Base-by-base conservation (phyloP, 2,888 invertebrate species). In the Microplitis deprimator region DNA sequence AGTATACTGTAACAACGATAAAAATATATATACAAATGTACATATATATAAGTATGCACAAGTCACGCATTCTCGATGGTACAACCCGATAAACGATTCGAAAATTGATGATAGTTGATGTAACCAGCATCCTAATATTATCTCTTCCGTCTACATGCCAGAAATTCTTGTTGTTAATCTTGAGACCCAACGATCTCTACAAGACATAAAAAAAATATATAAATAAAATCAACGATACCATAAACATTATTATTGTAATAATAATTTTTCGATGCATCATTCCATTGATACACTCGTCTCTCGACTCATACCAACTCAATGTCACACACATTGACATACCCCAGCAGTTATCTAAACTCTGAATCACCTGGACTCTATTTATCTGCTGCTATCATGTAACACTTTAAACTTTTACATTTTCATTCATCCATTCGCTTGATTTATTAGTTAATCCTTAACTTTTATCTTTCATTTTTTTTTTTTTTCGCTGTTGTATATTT, bases 31-130 rank as follows among this genome's bases (percentile, higher is more conserved):
- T 62, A 62, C 16, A 62, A 62, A 62, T 65, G 65, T 65, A 13
- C 7, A 20, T 29, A 62, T 65, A 13, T 50, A 50, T 50, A 29
- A 29, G 29, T 29, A 50, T 50, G 50, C 50, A 50, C 50, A 50
- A 50, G 50, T 50, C 50, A 29, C 65, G 29, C 29, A 65, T 65
- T 65, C 38, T 38, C 38, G 65, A 65, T 65, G 41, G 64, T 64
- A 65, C 10, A 68, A 29, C 38, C 59, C 50, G 50, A 50, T 50
- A 50, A n/a, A 16, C 29, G 41, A 64, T 13, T 29, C 38, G 17
- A 20, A 75, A 70, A 75, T 75, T 75, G 50, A 75, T 75, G 75
- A 50, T 50, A 75, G 64, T 62, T 62, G 69, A 70, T 50, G 69
- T 70, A 40, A 68, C 17, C 60, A 68, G 61, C 41, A 69, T 75